Base-by-base conservation (phyloP, 2,113 vertebrate species). In the Gymnocephalus cernua region DNA sequence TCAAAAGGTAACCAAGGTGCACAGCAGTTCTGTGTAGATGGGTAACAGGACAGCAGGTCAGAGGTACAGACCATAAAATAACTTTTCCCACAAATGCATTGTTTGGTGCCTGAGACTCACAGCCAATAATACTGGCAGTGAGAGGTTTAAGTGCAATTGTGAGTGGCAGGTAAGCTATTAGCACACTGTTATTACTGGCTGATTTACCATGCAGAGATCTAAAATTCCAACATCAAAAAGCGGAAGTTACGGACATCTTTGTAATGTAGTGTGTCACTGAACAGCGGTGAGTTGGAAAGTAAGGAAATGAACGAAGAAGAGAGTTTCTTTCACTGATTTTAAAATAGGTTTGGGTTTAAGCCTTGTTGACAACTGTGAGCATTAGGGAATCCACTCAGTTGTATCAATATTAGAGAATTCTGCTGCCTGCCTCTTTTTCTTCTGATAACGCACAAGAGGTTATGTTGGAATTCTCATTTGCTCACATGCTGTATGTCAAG, bases 1-100 rank as follows among this genome's bases (percentile, higher is more conserved):
- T 77, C 78, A 81, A 59, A 65, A 76, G 56, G 44, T 15, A 15
- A n/a, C 67, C 27, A 27, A 29, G 12, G 6, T 25, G 23, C 6
- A n/a, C 1, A 44, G 25, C 51, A 21, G 53, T 59, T 68, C 6
- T 3, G 21, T 27, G 15, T 18, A 11, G 8, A 53, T 9, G 2
- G 66, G 8, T 7, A 53, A 68, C 9, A 53, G 23, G 19, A 15
- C 51, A 18, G 45, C 11, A 13, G 77, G 66, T 62, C 53, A 41
- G 53, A 18, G 48, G 44, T 14, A 32, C 18, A 51, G 23, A 66
- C 44, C 32, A 35, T 77, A 80, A 83, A 88, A 56, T 16, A 32
- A 44, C 58, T 64, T 88, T 76, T 74, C 64, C 69, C 70, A 80
- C 76, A 68, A 35, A 59, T 50, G 44, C 23, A 13, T 67, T 61